phyloP scores from a whole-genome alignment of 2,888 invertebrate species.

The Epirrhoe alternata region DNA sequence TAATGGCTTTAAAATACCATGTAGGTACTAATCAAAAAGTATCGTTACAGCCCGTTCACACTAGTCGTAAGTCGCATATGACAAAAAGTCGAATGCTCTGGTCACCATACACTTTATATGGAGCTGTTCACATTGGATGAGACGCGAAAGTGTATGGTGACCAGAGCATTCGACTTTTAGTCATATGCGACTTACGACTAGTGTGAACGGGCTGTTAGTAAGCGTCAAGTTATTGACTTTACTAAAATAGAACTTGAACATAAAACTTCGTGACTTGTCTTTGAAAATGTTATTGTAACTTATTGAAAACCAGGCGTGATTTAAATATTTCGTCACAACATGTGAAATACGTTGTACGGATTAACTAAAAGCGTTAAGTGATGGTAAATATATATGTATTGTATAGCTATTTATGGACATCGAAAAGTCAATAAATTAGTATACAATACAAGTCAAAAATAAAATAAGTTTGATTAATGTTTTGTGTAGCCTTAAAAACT shows the following conservation, averaged over 20 bases:
- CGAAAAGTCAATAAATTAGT: constrained; percentile 9
- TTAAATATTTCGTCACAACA: background rate
- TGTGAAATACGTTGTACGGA: background rate
- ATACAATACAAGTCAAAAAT: background rate
- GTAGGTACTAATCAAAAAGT: background rate
- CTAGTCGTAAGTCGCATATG: no score
- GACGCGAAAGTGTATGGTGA: no score
- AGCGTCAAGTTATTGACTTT: background rate
- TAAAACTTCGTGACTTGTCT: background rate
- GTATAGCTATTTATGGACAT: constrained; percentile 14
- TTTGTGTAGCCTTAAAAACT: constrained; percentile 24
- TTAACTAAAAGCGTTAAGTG: background rate
- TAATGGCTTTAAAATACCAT: no score
- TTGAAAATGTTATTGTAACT: background rate
- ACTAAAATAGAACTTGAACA: background rate
- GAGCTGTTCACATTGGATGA: no score
- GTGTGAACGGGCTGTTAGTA: no score
- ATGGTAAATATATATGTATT: background rate
- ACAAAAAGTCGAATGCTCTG: no score
- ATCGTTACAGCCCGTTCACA: no score
- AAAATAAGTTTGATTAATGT: background rate
- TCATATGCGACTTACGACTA: no score
- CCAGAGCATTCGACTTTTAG: no score
- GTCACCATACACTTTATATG: no score
- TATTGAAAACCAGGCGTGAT: background rate